Percentiles rank a stretch among this genome's conserved stretches.
Conservation (phyloP, 2,888 invertebrate genomes). For the Oegoconia quadripuncta region DNA sequence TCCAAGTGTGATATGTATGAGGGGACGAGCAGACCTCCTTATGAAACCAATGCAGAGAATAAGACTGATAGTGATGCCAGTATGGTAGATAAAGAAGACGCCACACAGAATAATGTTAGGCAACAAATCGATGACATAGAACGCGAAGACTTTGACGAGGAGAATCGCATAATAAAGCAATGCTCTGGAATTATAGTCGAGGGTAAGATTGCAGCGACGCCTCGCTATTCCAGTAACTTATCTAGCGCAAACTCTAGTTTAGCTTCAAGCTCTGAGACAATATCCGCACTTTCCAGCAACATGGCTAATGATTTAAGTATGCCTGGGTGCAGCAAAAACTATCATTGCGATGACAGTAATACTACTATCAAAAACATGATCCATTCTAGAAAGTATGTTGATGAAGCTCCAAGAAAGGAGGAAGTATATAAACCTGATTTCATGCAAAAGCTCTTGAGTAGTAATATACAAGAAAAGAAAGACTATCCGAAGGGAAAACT, state of each 20-base stretch:
- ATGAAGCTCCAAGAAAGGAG: slow-evolving; percentile 43
- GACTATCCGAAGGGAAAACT: slow-evolving; percentile 66
- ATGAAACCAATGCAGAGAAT: slow-evolving; percentile 48
- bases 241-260: slow-evolving; percentile 62
- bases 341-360: slow-evolving; percentile 54
- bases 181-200: slow-evolving; percentile 65
- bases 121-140: slow-evolving; percentile 66
- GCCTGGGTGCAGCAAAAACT: slow-evolving; percentile 63
- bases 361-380: slow-evolving; percentile 63
- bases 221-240: slow-evolving; percentile 51
- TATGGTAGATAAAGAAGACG: slow-evolving; percentile 35
- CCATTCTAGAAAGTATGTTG: slow-evolving; percentile 44
- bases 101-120: slow-evolving; percentile 35
- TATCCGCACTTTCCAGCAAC: slow-evolving; percentile 53
- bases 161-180: slow-evolving; percentile 64
- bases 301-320: slow-evolving; percentile 49
- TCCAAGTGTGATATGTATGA: slow-evolving; percentile 53
- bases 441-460: slow-evolving; percentile 64
- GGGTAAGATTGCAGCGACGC: slow-evolving; percentile 42
- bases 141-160: slow-evolving; percentile 69
- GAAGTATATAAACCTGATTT: slow-evolving; percentile 40
- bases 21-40: slow-evolving; percentile 40
- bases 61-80: slow-evolving; percentile 56
- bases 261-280: slow-evolving; percentile 65
- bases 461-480: slow-evolving; percentile 58